phyloP scores from a whole-genome alignment of 2,888 invertebrate species.

The Stegophylla sp. region DNA sequence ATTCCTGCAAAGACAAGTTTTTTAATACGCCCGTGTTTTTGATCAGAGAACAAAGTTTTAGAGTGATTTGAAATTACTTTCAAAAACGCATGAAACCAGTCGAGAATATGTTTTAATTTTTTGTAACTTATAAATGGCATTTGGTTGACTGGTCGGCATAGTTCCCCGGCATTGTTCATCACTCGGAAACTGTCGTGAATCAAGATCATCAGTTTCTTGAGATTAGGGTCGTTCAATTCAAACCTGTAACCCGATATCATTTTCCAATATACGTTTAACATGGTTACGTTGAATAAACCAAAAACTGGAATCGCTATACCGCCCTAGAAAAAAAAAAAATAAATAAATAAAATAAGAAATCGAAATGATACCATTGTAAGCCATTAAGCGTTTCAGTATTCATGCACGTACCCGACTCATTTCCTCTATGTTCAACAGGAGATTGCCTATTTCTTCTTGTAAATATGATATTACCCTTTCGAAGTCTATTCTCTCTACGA shows the following conservation, averaged over 20 bases:
- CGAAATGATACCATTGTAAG: not conserved
- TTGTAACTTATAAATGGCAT: slow-evolving; percentile 75
- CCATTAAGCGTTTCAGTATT: not conserved
- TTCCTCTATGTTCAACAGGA: slow-evolving; percentile 63
- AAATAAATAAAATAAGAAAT: no score
- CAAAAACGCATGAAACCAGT: slow-evolving; percentile 58
- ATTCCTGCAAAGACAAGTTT: slow-evolving; percentile 61
- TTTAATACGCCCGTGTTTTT: not conserved
- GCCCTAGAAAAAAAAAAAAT: slow-evolving; percentile 11
- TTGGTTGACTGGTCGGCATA: slow-evolving; percentile 74
- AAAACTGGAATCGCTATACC: slow-evolving; percentile 67
- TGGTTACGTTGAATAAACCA: slow-evolving; percentile 70
- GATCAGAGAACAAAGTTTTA: no score
- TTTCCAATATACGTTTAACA: slow-evolving; percentile 75
- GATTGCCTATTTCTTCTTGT: slow-evolving; percentile 68
- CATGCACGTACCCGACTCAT: slow-evolving; percentile 30
- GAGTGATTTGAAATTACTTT: slow-evolving; percentile 21
- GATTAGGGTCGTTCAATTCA: slow-evolving; percentile 69
- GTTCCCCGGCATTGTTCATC: slow-evolving; percentile 73
- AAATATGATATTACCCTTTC: no score
- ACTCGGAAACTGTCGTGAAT: slow-evolving; percentile 72
- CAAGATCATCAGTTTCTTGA: slow-evolving; percentile 68
- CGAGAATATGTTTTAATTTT: slow-evolving; percentile 58
- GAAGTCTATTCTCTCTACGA: no score
- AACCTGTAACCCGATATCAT: slow-evolving; percentile 69